Evolutionary conservation across 2,113 vertebrate genomes (phyloP), one percentile per base, ranked within the genome.

Genomic region (Mastomys coucha): DNA sequence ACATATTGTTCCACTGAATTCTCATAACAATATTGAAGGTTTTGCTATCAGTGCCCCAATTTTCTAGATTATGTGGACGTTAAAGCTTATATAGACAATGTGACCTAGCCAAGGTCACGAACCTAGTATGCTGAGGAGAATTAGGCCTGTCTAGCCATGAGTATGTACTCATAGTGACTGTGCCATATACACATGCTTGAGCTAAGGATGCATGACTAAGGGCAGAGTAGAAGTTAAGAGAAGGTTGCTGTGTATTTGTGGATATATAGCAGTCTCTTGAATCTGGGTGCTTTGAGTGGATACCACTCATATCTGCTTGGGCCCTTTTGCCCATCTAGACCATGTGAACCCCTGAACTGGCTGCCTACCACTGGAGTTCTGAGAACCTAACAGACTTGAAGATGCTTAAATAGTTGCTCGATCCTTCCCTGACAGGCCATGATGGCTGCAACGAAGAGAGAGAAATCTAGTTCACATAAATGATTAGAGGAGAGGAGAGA

Each of bases 401-500:
- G 95, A 53, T 78, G 81, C 28, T 53, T 90, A 39, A 88, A 63
- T 20, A 5, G 22, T 53, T 53, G 7, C 56, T 73, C 1, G 1
- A 91, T 12, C 1, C 0, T 60, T 89, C n/a, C 49, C 56, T 96
- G 93, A 90, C 42, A 92, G 75, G 85, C 95, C n/a, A 1, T 9
- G 84, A 85, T 22, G 92, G 65, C 72, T 69, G n/a, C 20, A 92
- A 96, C 96, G 93, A 97, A 95, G 70, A 85, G 84, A 96, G 91
- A 89, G 69, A 78, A 97, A 31, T 92, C 94, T 91, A 92, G 88
- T 91, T 95, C 97, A 53, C 85, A 81, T 65, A 94, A 86, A 82
- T 92, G 95, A 97, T 96, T 69, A 95, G 75, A 96, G 87, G 87
- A 91, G 94, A 95, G 95, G 75, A 96, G 67, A 91, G 84, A 92